These are phyloP conservation scores for Corynorhinus townsendii DNA, from an alignment of 2,113 vertebrate species.

Conservation along the genomic window DNA sequence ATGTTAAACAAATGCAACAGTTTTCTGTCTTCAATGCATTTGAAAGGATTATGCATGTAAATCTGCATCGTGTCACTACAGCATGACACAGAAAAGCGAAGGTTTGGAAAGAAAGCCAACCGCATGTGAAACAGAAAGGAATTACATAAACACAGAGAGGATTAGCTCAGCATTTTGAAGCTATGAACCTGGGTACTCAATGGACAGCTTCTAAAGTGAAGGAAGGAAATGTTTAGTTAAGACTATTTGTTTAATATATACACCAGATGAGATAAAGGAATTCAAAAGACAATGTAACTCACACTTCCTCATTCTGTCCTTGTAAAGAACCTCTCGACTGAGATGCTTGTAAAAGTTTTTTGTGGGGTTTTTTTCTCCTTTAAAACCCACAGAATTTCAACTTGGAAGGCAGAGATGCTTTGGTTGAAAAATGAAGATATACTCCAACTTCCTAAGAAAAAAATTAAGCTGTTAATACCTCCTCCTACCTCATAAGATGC, in stretches of 20 bases:
- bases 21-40: conserved; percentile 52
- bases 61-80: conserved; percentile 24
- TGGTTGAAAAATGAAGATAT: conserved; percentile 50
- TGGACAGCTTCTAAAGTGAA: conserved; percentile 46
- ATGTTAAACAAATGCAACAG: conserved; percentile 62
- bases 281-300: conserved; percentile 60
- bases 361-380: not conserved
- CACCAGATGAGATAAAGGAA: conserved; percentile 64
- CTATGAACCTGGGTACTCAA: conserved; percentile 50
- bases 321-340: not conserved
- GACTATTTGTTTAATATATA: conserved; percentile 59
- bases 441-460: conserved; percentile 62
- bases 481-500: conserved; percentile 55
- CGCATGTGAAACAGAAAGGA: conserved; percentile 45
- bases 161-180: conserved; percentile 70
- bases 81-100: conserved; percentile 47
- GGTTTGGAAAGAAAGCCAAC: conserved; percentile 57
- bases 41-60: conserved; percentile 55
- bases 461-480: conserved; percentile 61
- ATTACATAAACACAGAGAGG: conserved; percentile 67
- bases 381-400: conserved; percentile 33
- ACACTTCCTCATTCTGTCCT: conserved; percentile 53
- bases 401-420: conserved; percentile 18
- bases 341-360: conserved; percentile 9
- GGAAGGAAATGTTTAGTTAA: conserved; percentile 73